phyloP scores from a whole-genome alignment of 2,113 vertebrate species.

The Hypanus sabinus region DNA sequence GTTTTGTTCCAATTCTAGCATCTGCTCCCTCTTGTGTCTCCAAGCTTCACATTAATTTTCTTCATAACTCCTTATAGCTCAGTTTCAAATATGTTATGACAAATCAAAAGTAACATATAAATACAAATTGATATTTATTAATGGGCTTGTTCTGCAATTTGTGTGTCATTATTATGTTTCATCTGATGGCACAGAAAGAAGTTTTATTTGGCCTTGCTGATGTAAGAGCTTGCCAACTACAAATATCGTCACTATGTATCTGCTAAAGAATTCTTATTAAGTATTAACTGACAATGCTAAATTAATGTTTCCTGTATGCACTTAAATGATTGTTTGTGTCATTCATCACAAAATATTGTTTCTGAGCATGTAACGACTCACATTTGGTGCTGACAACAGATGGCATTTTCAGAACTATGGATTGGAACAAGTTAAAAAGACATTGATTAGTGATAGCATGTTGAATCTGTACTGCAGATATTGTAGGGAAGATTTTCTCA shows the following conservation, averaged over 20 bases:
- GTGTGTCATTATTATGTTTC: no score
- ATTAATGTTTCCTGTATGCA: background rate
- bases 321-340: background rate
- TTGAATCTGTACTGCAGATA: background rate
- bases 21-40: no score
- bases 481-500: background rate
- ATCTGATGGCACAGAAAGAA: background rate
- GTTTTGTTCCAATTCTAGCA: no score
- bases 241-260: background rate
- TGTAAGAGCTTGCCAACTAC: background rate
- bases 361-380: background rate
- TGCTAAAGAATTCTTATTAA: background rate
- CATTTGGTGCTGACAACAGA: background rate
- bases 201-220: background rate
- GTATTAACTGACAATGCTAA: background rate
- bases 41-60: background rate
- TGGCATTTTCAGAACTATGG: background rate
- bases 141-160: no score
- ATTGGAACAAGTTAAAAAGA: background rate
- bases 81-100: background rate
- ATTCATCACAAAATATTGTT: background rate
- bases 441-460: background rate
- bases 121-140: background rate
- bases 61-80: background rate
- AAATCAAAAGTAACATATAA: background rate